A percentile compares a stretch with the other conserved stretches of the same genome.
Conservation (phyloP, 2,888 invertebrate species). For the Corbicula japonica region DNA sequence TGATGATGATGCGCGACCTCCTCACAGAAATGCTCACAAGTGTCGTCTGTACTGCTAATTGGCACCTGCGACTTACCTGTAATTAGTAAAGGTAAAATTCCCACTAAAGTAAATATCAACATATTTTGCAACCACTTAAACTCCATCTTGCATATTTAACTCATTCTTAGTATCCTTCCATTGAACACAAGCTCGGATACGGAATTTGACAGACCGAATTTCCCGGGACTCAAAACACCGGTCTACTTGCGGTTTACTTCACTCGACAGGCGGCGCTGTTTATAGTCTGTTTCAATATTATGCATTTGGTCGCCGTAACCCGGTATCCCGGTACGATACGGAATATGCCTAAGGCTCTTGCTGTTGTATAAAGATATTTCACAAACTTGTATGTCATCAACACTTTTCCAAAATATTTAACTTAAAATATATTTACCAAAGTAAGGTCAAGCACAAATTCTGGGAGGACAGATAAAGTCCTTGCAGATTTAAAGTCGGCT, state of each 20-base stretch:
- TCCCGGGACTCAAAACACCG: slow-evolving; percentile 27
- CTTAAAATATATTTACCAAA: too few species aligned
- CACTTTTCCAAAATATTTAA: too few species aligned
- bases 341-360: too few species aligned
- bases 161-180: slow-evolving; percentile 17
- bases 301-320: too few species aligned
- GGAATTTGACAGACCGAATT: slow-evolving; percentile 24
- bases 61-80: slow-evolving; percentile 26
- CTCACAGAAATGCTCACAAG: slow-evolving; percentile 19
- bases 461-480: too few species aligned
- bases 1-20: too few species aligned
- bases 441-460: too few species aligned
- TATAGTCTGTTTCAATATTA: slow-evolving; percentile 45
- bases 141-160: slow-evolving; percentile 17
- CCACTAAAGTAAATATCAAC: slow-evolving; percentile 10
- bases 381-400: too few species aligned
- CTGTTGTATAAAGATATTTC: too few species aligned
- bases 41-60: slow-evolving; percentile 23
- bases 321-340: too few species aligned
- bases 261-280: slow-evolving; percentile 34
- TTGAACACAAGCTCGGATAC: slow-evolving; percentile 11
- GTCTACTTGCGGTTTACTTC: slow-evolving; percentile 15
- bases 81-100: slow-evolving; percentile 13
- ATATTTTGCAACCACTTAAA: slow-evolving; percentile 7
- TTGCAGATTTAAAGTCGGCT: too few species aligned